Conservation (phyloP, 2,888 invertebrate genomes). For the Dichetophora obliterata region DNA sequence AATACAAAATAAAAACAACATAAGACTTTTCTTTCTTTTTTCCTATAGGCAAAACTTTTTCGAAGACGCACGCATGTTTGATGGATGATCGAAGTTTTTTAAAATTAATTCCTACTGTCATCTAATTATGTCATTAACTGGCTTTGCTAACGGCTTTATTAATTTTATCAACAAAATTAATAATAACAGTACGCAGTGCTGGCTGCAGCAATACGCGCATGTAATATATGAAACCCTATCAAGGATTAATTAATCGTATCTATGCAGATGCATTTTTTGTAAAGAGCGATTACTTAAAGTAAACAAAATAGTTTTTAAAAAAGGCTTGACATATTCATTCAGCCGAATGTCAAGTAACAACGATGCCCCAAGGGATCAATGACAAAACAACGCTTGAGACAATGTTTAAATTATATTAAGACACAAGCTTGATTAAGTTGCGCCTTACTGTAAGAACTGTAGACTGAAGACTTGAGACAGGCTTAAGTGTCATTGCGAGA, state of each 20-base stretch:
- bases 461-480: no score
- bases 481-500: background rate
- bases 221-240: background rate
- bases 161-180: background rate
- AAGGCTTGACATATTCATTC: conserved; percentile 20
- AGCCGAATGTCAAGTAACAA: conserved; percentile 20
- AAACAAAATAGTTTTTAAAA: conserved; percentile 16
- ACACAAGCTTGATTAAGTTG: background rate
- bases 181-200: background rate
- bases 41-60: no score
- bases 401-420: background rate
- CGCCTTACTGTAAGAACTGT: background rate
- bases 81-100: no score
- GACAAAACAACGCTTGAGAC: background rate
- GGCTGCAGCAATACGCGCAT: no score
- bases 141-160: background rate
- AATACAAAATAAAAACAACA: no score
- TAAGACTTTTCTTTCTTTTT: no score
- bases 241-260: conserved; percentile 6
- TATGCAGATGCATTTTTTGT: background rate
- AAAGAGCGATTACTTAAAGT: background rate
- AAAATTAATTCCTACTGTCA: background rate
- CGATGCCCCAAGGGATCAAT: background rate
- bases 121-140: background rate
- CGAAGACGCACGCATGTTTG: background rate